Conservation (phyloP, 2,797 vertebrate genomes). For the Centropyge bicolor region DNA sequence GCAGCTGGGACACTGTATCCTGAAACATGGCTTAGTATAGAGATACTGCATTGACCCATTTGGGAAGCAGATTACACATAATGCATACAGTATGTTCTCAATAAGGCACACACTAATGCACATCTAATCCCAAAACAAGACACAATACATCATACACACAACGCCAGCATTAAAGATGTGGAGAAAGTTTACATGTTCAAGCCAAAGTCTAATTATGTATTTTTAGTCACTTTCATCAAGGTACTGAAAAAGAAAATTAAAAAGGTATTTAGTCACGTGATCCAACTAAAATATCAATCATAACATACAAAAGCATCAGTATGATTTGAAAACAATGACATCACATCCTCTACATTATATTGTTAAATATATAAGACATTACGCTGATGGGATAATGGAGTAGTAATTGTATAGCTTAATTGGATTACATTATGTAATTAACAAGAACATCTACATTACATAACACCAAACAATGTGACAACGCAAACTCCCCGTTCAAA, state of each 20-base stretch:
- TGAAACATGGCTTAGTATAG: not conserved
- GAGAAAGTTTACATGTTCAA: not conserved
- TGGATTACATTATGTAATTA: conserved; percentile 69
- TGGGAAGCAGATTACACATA: not conserved
- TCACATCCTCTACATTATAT: conserved; percentile 4
- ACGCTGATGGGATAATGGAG: conserved; percentile 19
- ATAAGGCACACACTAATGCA: not conserved
- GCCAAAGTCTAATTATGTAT: not conserved
- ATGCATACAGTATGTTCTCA: not conserved
- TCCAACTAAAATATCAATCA: conserved; percentile 1
- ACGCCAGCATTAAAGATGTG: no score
- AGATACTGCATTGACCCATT: conserved; percentile 14
- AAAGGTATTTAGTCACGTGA: not conserved
- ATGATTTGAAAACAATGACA: not conserved
- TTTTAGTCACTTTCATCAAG: not conserved
- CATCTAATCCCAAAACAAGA: conserved; percentile 1
- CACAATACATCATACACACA: not conserved
- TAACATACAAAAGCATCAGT: not conserved
- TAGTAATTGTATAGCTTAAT: conserved; percentile 44
- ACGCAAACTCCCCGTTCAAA: conserved; percentile 10
- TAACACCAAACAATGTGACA: conserved; percentile 44
- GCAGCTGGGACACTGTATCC: conserved; percentile 2
- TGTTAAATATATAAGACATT: conserved; percentile 19
- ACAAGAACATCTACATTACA: conserved; percentile 54
- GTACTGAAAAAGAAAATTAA: not conserved